A percentile compares a stretch with the other conserved stretches of the same genome.
These are phyloP conservation scores for Ailuropoda melanoleuca DNA, from an alignment of 2,113 vertebrate species.

Conservation along the genomic window DNA sequence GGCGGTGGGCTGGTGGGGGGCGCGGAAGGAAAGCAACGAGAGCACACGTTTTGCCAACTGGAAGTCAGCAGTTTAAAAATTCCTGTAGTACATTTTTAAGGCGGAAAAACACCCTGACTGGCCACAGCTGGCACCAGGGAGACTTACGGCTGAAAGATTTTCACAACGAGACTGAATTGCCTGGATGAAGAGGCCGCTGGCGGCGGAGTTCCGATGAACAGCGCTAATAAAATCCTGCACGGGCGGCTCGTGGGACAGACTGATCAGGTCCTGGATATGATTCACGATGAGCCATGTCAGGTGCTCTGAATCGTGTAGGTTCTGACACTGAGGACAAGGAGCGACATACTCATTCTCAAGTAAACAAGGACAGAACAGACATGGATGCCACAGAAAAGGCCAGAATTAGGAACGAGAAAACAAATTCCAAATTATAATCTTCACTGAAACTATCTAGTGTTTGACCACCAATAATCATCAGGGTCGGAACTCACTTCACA, in stretches of 20 bases:
- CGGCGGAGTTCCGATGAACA: constrained; percentile 96
- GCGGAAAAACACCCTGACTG: background rate
- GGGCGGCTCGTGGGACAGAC: constrained; percentile 95
- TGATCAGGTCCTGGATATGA: constrained; percentile 96
- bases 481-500: accelerated
- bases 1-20: constrained; percentile 88
- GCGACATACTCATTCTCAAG: background rate
- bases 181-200: constrained; percentile 98
- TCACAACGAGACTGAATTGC: constrained; percentile 98
- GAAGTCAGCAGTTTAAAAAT: background rate
- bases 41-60: background rate
- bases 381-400: accelerated
- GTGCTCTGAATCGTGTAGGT: constrained; percentile 98
- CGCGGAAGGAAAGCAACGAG: background rate
- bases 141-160: constrained; percentile 92
- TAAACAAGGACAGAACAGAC: background rate
- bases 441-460: accelerated
- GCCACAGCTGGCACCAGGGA: accelerated
- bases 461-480: background rate
- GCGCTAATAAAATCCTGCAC: constrained; percentile 99
- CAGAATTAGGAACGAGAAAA: background rate
- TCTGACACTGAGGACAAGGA: constrained; percentile 91
- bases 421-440: background rate
- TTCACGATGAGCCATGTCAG: constrained; percentile 98
- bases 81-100: background rate